phyloP scores from a whole-genome alignment of 2,888 invertebrate genomes.

The Notodonta ziczac region DNA sequence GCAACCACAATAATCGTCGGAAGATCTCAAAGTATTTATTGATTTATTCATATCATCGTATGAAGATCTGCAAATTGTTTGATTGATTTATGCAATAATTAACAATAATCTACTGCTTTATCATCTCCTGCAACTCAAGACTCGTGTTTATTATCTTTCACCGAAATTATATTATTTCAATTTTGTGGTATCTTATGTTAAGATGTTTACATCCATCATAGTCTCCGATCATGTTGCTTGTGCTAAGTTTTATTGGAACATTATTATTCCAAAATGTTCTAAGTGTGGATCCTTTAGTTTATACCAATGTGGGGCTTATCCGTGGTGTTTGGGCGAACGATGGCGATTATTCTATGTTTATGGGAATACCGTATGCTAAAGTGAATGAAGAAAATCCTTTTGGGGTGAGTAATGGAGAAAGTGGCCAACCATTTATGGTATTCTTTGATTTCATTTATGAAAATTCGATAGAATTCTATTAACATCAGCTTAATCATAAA shows the following conservation, averaged over 20 bases:
- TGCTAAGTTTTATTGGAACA: slow-evolving; percentile 2
- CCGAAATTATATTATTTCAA: background rate
- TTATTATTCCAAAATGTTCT: slow-evolving; percentile 11
- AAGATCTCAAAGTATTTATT: no score
- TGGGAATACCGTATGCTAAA: slow-evolving; percentile 42
- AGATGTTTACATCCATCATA: background rate
- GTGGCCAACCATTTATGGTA: no score
- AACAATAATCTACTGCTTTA: background rate
- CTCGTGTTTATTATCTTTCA: background rate
- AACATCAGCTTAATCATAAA: no score
- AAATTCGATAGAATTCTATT: no score
- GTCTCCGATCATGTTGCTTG: slow-evolving; percentile 3
- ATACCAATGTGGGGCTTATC: slow-evolving; percentile 23
- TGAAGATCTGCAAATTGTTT: no score
- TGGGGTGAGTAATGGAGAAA: slow-evolving; percentile 24
- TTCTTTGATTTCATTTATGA: no score
- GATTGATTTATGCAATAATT: no score
- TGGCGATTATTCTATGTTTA: slow-evolving; percentile 34
- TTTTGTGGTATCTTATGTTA: background rate
- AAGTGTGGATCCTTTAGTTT: slow-evolving; percentile 14
- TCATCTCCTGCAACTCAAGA: background rate
- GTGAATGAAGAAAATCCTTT: slow-evolving; percentile 37
- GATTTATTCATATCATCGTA: no score
- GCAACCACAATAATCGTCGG: no score
- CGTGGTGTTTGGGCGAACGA: slow-evolving; percentile 22